Conservation (phyloP, 2,113 vertebrate genomes). For the Cavia porcellus region DNA sequence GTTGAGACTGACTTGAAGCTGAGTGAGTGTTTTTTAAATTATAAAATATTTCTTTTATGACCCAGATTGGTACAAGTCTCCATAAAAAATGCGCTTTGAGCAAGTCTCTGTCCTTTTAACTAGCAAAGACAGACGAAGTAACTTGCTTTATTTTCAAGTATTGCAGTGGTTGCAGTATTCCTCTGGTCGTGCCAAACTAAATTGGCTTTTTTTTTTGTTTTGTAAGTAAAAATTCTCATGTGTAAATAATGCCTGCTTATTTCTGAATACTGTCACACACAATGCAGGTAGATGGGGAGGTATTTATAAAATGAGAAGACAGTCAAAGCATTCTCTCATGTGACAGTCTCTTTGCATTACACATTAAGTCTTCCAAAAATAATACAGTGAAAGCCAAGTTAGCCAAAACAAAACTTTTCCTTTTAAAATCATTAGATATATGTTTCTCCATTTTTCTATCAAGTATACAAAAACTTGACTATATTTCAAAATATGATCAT, state of each 20-base stretch:
- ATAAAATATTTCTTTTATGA: neutral
- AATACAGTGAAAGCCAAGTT: neutral
- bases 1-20: neutral
- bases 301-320: neutral
- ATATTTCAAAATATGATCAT: neutral
- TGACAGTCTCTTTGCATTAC: neutral
- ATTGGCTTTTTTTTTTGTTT: neutral
- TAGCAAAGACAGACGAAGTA: constrained; percentile 2
- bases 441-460: neutral
- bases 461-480: neutral
- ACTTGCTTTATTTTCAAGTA: constrained; percentile 54
- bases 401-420: neutral
- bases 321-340: neutral
- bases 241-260: neutral
- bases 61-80: neutral
- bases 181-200: neutral
- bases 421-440: neutral
- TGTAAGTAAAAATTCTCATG: neutral
- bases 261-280: neutral
- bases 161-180: neutral
- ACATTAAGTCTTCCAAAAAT: neutral
- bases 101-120: constrained; percentile 12
- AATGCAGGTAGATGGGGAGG: neutral
- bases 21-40: constrained; percentile 13
- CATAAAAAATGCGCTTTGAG: constrained; percentile 28